Base-by-base conservation (phyloP, 2,113 vertebrate species). In the Apteryx mantelli region DNA sequence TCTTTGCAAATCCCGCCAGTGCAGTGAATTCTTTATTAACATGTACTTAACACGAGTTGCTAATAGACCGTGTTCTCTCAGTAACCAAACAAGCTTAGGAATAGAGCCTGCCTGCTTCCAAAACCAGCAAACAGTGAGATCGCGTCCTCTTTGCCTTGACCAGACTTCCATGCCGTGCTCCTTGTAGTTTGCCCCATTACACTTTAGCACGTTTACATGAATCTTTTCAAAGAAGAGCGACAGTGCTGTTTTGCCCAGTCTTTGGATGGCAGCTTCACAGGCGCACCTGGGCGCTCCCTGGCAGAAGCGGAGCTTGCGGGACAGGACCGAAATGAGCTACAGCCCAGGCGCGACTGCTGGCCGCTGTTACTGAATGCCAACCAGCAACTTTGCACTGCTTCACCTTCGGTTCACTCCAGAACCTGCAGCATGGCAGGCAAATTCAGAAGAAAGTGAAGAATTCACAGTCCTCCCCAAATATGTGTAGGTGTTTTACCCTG, bases 21-120 rank as follows among this genome's bases (percentile, higher is more conserved):
- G 89, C 40, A 91, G 50, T 74, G 26, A 86, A 88, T 82, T 90
- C 50, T 93, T 82, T 89, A 82, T 85, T 80, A 82, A 92, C 40
- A 86, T 0, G 1, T 79, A 84, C 17, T 77, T 93, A 65, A 88
- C 32, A 80, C 19, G 82, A 85, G 56, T 48, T 3, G 5, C 42
- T 87, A 87, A 68, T 24, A 68, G 64, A 68, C 9, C 56, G 25
- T 77, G 32, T 86, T 96, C 3, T n/a, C 25, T 70, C 42, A 50
- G 22, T 36, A 78, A 79, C 14, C 80, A 66, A 79, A 26, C 8
- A 81, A 82, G 53, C 32, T 28, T 69, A 69, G 38, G 69, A 48
- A 69, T 24, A 85, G 66, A 90, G 79, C 21, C 34, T 85, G 66
- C 21, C 36, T 50, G 78, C 34, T 74, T 92, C 82, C 82, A 73